phyloP scores from a whole-genome alignment of 2,113 vertebrate species.

The Bambusicola thoracicus region DNA sequence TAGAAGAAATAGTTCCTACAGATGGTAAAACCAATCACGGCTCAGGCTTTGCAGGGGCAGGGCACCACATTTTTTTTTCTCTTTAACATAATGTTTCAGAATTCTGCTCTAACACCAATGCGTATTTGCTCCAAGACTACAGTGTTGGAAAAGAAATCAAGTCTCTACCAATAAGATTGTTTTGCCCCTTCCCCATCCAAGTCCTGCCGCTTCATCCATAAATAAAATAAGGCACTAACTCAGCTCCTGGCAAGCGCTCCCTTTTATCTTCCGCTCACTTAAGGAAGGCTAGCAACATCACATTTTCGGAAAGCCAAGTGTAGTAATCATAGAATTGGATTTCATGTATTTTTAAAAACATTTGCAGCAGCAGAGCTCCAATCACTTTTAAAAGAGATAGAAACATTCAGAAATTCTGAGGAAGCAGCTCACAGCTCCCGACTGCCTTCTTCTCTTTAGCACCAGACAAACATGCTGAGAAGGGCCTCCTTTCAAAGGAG shows the following conservation, averaged over 20 bases:
- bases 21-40: background rate
- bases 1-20: background rate
- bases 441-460: slow-evolving; percentile 16
- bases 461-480: background rate
- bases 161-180: slow-evolving; percentile 28
- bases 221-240: slow-evolving; percentile 65
- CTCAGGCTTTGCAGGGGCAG: background rate
- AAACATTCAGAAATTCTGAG: slow-evolving; percentile 30
- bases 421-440: background rate
- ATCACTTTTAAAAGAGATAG: slow-evolving; percentile 46
- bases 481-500: slow-evolving; percentile 11
- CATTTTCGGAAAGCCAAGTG: slow-evolving; percentile 31
- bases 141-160: slow-evolving; percentile 14
- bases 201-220: slow-evolving; percentile 69
- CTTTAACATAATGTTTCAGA: background rate
- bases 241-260: slow-evolving; percentile 45
- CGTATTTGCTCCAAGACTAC: background rate
- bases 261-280: slow-evolving; percentile 69
- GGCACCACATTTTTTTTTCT: background rate
- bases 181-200: background rate
- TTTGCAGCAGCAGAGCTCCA: slow-evolving; percentile 55
- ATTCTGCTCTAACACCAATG: slow-evolving; percentile 4
- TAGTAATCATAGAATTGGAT: slow-evolving; percentile 62
- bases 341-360: slow-evolving; percentile 75
- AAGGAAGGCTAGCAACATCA: slow-evolving; percentile 56